phyloP scores from a whole-genome alignment of 2,888 invertebrate species.

The Thymelicus sylvestris region DNA sequence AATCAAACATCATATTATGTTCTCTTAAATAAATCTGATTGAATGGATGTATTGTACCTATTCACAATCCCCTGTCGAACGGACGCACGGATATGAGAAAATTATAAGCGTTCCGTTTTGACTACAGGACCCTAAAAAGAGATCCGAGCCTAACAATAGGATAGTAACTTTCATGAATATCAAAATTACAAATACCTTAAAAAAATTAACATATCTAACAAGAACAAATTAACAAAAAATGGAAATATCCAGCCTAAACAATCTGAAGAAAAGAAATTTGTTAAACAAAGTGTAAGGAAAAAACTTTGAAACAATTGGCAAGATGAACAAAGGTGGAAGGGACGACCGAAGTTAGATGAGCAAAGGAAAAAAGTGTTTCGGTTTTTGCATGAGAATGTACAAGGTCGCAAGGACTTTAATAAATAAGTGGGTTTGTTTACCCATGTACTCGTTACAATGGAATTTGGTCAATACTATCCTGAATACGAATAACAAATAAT shows the following conservation, averaged over 20 bases:
- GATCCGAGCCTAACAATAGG: no score
- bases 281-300: slow-evolving; percentile 23
- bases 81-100: no score
- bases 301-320: slow-evolving; percentile 25
- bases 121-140: no score
- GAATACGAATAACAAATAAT: neutral
- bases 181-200: neutral
- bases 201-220: neutral
- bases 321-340: slow-evolving; percentile 27
- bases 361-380: slow-evolving; percentile 16
- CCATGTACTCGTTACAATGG: slow-evolving; percentile 1
- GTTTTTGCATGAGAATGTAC: slow-evolving; percentile 22
- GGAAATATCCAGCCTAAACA: slow-evolving; percentile 10
- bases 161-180: no score
- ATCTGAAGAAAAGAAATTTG: slow-evolving; percentile 28
- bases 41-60: no score
- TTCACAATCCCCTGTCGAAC: no score
- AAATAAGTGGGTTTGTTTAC: slow-evolving; percentile 29
- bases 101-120: no score
- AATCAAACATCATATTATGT: no score
- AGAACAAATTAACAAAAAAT: slow-evolving; percentile 14
- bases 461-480: slow-evolving; percentile 1
- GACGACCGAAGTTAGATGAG: slow-evolving; percentile 33
- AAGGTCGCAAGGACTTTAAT: slow-evolving; percentile 18
- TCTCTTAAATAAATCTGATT: no score